A percentile compares a stretch with the other conserved stretches of the same genome.
These are phyloP conservation scores for Rhadinocentrus ornatus DNA, from an alignment of 2,797 vertebrate species.

Conservation along the genomic window DNA sequence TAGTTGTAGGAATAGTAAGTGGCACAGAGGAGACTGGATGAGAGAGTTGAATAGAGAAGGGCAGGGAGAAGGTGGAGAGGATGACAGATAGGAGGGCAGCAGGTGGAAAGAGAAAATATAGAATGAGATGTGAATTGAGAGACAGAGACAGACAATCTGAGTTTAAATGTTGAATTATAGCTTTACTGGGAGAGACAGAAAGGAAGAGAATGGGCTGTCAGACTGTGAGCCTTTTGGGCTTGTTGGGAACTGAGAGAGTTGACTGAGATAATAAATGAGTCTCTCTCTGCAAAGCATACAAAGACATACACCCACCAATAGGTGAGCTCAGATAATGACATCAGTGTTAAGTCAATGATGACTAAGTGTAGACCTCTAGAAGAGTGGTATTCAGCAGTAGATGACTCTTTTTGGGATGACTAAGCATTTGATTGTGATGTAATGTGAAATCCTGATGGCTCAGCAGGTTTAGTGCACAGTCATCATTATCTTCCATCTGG, in stretches of 20 bases:
- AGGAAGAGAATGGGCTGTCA: conserved; percentile 36
- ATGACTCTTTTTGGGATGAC: conserved; percentile 42
- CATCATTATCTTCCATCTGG: conserved; percentile 3
- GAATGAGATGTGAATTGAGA: conserved; percentile 25
- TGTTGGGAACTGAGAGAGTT: conserved; percentile 33
- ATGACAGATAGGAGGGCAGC: conserved; percentile 45
- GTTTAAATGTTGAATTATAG: conserved; percentile 66
- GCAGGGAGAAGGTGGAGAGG: conserved; percentile 28
- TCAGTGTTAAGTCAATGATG: conserved; percentile 72
- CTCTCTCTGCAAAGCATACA: conserved; percentile 25
- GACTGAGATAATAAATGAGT: conserved; percentile 62
- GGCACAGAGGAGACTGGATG: conserved; percentile 23
- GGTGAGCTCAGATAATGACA: conserved; percentile 68
- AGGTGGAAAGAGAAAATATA: conserved; percentile 44
- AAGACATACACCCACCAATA: conserved; percentile 24
- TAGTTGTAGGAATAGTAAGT: conserved; percentile 13
- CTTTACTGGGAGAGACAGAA: conserved; percentile 39
- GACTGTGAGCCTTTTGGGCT: conserved; percentile 40
- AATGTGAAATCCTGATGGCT: conserved; percentile 39
- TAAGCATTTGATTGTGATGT: conserved; percentile 35
- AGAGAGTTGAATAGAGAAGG: conserved; percentile 33
- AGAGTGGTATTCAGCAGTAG: conserved; percentile 48
- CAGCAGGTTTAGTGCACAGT: conserved; percentile 45
- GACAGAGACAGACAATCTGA: conserved; percentile 37
- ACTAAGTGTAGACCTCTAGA: conserved; percentile 58